These are phyloP conservation scores for Leptarthrus brevirostris DNA, from an alignment of 2,888 invertebrate genomes.

Conservation along the genomic window DNA sequence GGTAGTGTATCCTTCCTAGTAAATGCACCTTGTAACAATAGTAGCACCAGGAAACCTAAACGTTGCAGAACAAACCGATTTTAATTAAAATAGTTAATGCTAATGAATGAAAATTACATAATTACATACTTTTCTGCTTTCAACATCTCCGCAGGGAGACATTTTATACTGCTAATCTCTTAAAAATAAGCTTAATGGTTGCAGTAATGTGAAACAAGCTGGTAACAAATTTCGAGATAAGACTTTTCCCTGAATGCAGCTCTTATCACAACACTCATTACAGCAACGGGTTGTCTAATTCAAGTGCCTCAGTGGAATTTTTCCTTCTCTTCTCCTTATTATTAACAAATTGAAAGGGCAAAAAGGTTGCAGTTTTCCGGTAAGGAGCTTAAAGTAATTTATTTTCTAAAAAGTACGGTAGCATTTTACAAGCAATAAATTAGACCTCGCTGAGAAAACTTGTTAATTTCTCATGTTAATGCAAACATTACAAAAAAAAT, in stretches of 20 bases:
- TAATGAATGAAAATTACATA: conserved; percentile 36
- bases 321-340: neutral
- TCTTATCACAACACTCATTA: neutral
- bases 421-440: too few relatives aligned
- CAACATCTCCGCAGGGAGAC: neutral
- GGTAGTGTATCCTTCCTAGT: too few relatives aligned
- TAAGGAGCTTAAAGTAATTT: too few relatives aligned
- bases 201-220: neutral
- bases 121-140: conserved; percentile 6
- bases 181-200: neutral
- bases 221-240: neutral
- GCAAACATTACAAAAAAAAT: too few relatives aligned
- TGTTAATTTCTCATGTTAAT: too few relatives aligned
- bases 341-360: neutral
- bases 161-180: neutral
- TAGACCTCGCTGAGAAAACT: too few relatives aligned
- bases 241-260: neutral
- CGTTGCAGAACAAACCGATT: neutral
- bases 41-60: too few relatives aligned
- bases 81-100: conserved; percentile 25
- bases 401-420: too few relatives aligned
- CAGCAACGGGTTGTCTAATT: neutral
- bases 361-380: neutral
- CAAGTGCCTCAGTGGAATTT: neutral
- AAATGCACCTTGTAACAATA: too few relatives aligned